Percentiles rank a stretch among this genome's conserved stretches.
Evolutionary conservation across 2,113 vertebrate genomes (phyloP).

Genomic region (Arenaria interpres): DNA sequence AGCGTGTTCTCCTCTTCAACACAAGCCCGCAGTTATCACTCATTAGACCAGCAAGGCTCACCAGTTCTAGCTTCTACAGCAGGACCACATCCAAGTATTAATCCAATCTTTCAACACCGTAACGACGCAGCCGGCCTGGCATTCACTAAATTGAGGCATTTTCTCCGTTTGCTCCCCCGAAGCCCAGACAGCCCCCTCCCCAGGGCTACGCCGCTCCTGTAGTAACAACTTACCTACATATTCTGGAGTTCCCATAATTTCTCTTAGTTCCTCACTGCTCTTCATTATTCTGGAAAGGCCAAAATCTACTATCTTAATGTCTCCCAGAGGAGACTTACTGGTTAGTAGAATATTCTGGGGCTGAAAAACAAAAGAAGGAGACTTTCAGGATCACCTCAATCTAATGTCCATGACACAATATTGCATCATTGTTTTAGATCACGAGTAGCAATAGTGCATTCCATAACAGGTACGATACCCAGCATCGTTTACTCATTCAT

Average conservation of each 20-base stretch:
- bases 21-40: not conserved
- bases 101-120: fast-evolving
- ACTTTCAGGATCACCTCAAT: not conserved
- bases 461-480: fast-evolving
- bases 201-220: not conserved
- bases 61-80: not conserved
- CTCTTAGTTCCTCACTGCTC: slow-evolving; percentile 86
- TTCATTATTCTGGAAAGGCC: slow-evolving; percentile 92
- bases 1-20: not conserved
- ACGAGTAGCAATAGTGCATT: not conserved
- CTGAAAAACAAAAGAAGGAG: slow-evolving; percentile 68
- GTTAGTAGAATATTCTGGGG: slow-evolving; percentile 94
- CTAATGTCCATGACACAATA: not conserved
- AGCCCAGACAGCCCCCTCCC: not conserved
- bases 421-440: not conserved
- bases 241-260: slow-evolving; percentile 95
- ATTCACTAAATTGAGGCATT: not conserved
- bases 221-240: slow-evolving; percentile 88
- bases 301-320: slow-evolving; percentile 95
- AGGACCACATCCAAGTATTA: fast-evolving
- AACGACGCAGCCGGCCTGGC: not conserved
- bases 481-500: not conserved
- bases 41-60: not conserved
- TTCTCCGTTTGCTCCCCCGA: not conserved
- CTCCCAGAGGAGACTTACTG: slow-evolving; percentile 85